Base-by-base conservation (phyloP, 2,888 invertebrate species). In the Liodrosophila aerea region DNA sequence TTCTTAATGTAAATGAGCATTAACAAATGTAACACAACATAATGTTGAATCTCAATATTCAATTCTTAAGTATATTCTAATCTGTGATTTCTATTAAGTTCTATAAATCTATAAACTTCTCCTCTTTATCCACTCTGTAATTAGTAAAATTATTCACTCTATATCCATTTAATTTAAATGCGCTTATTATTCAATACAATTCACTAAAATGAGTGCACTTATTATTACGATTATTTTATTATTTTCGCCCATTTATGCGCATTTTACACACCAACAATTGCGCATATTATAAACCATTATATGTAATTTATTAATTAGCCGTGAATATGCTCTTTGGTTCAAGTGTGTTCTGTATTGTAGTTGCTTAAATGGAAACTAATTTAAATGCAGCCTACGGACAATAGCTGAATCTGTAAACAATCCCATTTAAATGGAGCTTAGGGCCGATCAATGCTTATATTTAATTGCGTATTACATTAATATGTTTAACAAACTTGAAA, bases 271-370 rank as follows among this genome's bases (percentile, higher is more conserved):
- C 36, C 22, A 22, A 22, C 22, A 22, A 22, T 22, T 22, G 22
- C 2, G 41, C 29, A n/a, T 16, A 54, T 36, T 36, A 12, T 37
- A 49, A 13, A 12, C 33, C 45, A 67, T 53, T 50, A 37, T 53
- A 33, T 45, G 29, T 33, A 30, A 33, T 50, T 61, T 54, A 53
- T 54, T 46, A 61, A 68, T 68, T 68, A 39, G 44, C 41, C 22
- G 4, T 43, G 22, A 37, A 46, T 22, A 18, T 29, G 39, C 47
- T 31, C 47, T 49, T 27, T 5, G 34, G 2, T 13, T 16, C 16
- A 12, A 52, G 39, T 39, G 27, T 4, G 16, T 18, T 15, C 16
- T 30, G 29, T 18, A 12, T 39, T n/a, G 12, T 27, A 4, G 16
- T 27, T 31, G n/a, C 46, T 39, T 5, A n/a, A 43, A 36, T 60